phyloP scores from a whole-genome alignment of 2,113 vertebrate genomes.

The Recurvirostra avosetta region DNA sequence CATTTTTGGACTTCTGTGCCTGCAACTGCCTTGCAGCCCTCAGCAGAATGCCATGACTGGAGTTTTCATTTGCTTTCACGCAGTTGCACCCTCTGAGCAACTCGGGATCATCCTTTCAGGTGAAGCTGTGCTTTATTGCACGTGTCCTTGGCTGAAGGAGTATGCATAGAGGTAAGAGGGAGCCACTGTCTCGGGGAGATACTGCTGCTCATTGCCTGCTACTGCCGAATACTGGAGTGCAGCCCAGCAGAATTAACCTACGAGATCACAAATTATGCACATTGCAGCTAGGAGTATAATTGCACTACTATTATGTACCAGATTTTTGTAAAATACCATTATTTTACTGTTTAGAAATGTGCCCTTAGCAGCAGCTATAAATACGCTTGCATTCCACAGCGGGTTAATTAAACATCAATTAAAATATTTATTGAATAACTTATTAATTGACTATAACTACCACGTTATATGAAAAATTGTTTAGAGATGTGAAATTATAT shows the following conservation, averaged over 20 bases:
- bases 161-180: background rate
- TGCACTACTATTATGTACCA: slow-evolving; percentile 29
- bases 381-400: background rate
- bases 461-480: background rate
- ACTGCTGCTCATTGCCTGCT: background rate
- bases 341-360: slow-evolving; percentile 51
- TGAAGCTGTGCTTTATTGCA: background rate
- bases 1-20: background rate
- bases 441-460: slow-evolving; percentile 60
- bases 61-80: background rate
- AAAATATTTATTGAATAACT: slow-evolving; percentile 58
- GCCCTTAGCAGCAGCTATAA: slow-evolving; percentile 18
- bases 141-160: background rate
- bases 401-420: slow-evolving; percentile 54
- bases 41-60: background rate
- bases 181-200: background rate
- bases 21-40: background rate
- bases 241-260: slow-evolving; percentile 58
- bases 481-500: slow-evolving; percentile 19
- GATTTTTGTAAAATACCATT: slow-evolving; percentile 53
- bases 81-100: background rate
- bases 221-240: slow-evolving; percentile 37
- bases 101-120: fast-evolving
- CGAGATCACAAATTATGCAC: slow-evolving; percentile 48
- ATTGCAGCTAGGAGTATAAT: slow-evolving; percentile 39